These are phyloP conservation scores for Nemapogon koenigi DNA, from an alignment of 2,888 invertebrate species.

Conservation along the genomic window DNA sequence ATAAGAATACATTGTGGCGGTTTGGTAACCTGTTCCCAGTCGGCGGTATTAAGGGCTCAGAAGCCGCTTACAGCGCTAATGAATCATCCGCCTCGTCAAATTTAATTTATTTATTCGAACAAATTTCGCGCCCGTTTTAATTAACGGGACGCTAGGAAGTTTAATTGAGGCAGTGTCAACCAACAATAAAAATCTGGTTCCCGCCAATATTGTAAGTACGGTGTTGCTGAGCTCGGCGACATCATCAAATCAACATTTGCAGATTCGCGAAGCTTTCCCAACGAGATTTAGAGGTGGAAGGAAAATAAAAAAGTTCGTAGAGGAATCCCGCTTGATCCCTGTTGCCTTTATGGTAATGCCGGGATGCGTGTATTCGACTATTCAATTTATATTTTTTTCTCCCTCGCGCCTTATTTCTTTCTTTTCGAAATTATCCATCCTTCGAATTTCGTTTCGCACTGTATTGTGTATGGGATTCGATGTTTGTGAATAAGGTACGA, in stretches of 20 bases:
- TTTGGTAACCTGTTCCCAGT: too few relatives aligned
- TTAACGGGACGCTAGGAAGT: slow-evolving; percentile 9
- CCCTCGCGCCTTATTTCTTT: slow-evolving; percentile 61
- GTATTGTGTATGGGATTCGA: slow-evolving; percentile 60
- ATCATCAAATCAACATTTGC: slow-evolving; percentile 67
- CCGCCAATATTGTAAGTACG: slow-evolving; percentile 10
- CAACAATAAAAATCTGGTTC: slow-evolving; percentile 12
- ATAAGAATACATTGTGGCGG: too few relatives aligned
- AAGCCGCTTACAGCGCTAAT: slow-evolving; percentile 10
- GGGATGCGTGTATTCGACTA: slow-evolving; percentile 64
- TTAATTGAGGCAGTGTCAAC: slow-evolving; percentile 4
- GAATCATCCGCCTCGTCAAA: slow-evolving; percentile 11
- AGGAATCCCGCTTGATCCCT: slow-evolving; percentile 62
- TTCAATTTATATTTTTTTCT: slow-evolving; percentile 64
- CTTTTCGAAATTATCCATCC: slow-evolving; percentile 60
- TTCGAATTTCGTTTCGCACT: slow-evolving; percentile 64
- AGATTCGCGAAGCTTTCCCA: slow-evolving; percentile 63
- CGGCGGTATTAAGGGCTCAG: slow-evolving; percentile 6
- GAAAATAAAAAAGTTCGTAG: slow-evolving; percentile 66
- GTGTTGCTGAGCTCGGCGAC: slow-evolving; percentile 21
- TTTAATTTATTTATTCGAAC: slow-evolving; percentile 12
- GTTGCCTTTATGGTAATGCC: slow-evolving; percentile 64
- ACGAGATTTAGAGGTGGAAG: slow-evolving; percentile 64
- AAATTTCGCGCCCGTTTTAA: slow-evolving; percentile 10
- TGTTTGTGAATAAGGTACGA: slow-evolving; percentile 63